phyloP scores from a whole-genome alignment of 2,113 vertebrate genomes.

The Rhinolophus ferrumequinum region DNA sequence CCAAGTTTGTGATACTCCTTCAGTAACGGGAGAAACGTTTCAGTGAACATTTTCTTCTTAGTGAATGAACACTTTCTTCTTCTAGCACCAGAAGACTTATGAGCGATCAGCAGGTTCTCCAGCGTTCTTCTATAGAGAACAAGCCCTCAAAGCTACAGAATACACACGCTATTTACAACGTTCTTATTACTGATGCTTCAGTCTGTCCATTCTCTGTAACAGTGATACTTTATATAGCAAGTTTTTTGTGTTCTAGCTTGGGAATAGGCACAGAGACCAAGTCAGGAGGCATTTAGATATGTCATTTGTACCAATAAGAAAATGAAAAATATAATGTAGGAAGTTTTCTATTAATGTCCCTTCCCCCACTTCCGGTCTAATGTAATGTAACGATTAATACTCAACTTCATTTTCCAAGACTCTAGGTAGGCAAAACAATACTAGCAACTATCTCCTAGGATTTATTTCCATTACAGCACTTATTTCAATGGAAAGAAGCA shows the following conservation, averaged over 20 bases:
- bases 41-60: neutral
- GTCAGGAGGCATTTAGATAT: neutral
- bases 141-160: conserved; percentile 10
- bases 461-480: conserved; percentile 22
- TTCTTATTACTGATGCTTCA: conserved; percentile 35
- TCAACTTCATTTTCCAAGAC: neutral
- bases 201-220: conserved; percentile 7
- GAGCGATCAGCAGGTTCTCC: neutral
- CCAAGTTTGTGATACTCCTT: conserved; percentile 4
- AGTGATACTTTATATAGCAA: neutral
- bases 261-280: neutral
- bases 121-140: neutral
- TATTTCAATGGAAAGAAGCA: conserved; percentile 20
- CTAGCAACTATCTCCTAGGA: conserved; percentile 32
- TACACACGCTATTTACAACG: neutral
- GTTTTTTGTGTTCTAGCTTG: conserved; percentile 1
- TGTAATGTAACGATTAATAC: neutral
- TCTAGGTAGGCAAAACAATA: neutral
- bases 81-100: neutral
- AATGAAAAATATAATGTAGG: neutral
- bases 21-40: neutral
- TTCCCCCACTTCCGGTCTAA: neutral
- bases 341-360: neutral
- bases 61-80: neutral
- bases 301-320: neutral